Evolutionary conservation across 2,888 invertebrate genomes (phyloP).

Genomic region (Drosophila falleni): DNA sequence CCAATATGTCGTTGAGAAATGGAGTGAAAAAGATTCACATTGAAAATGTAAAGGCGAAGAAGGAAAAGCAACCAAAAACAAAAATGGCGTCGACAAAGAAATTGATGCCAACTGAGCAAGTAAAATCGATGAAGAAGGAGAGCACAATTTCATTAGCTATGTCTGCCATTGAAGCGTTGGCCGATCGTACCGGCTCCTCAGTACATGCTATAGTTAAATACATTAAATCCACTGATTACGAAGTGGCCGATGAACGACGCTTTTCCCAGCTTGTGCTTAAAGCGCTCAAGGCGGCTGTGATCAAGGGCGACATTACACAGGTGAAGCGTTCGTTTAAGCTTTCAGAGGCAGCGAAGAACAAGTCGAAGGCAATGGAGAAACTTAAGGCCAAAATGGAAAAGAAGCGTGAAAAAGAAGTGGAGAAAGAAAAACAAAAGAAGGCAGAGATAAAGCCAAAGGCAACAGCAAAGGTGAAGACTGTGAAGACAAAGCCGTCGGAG

Average conservation of each 20-base stretch:
- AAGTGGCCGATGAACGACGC: not conserved
- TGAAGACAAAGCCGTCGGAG: not conserved
- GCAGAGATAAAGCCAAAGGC: not conserved
- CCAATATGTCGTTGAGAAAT: conserved; percentile 10
- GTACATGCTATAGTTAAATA: conserved; percentile 13
- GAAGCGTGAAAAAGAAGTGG: not conserved
- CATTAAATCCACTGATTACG: conserved; percentile 3
- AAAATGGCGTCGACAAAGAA: not conserved
- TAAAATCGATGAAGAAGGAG: not conserved
- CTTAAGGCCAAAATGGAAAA: conserved; percentile 5
- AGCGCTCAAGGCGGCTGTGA: conserved; percentile 4
- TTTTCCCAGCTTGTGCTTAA: not conserved
- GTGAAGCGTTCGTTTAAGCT: conserved; percentile 18
- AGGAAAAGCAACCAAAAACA: not conserved
- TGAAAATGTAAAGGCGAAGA: not conserved
- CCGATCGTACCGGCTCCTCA: conserved; percentile 2
- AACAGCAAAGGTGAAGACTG: not conserved
- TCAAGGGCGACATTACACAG: not conserved
- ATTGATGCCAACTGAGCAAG: not conserved
- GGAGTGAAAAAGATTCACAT: not conserved
- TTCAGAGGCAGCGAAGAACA: not conserved
- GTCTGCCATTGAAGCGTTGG: conserved; percentile 1
- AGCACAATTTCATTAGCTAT: not conserved
- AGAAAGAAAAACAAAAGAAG: not conserved
- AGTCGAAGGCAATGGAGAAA: conserved; percentile 5